Base-by-base conservation (phyloP, 2,888 invertebrate species). In the Hypolimnas misippus region DNA sequence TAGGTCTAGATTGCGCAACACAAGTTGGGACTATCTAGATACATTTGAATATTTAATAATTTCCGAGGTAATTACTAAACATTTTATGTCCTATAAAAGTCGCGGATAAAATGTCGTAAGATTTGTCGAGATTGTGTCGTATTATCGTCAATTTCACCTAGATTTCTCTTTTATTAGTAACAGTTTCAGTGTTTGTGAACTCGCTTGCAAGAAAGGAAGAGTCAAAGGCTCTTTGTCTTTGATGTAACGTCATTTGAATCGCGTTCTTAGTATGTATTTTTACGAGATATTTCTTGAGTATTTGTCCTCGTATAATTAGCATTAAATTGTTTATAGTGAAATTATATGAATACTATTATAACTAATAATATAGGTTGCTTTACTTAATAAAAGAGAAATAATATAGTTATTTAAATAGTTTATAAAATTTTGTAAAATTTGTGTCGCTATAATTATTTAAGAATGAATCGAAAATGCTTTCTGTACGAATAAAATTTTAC, bases 1-100 rank as follows among this genome's bases (percentile, higher is more conserved):
- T 66, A 67, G 66, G 62, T 56, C 57, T 65, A 65, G 67, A 67
- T 67, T 67, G 67, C 62, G 65, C 49, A 55, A 61, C 57, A 66
- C 60, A 54, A 57, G 57, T 57, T 51, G 60, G 60, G 57, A 49
- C 57, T 49, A 66, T 66, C 58, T 56, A 61, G 61, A 61, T 64
- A 66, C 66, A 62, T 66, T 66, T 58, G 61, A 64, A 64, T 66
- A 57, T 64, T n/a, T n/a, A n/a, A n/a, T 58, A 64, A 62, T 66
- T n/a, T 62, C 51, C 53, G 50, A 38, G 14, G 14, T 14, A 49
- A 8, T 8, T 49, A 49, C 14, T 29, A 7, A 14, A 8, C 7
- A 12, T 49, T 42, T 14, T 29, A 14, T 19, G 7, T 29, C 14
- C 21, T 29, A 29, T 8, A 4, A 14, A 29, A 14, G 25, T 2